Evolutionary conservation across 2,113 vertebrate species (phyloP).

Genomic region (Alligator mississippiensis): DNA sequence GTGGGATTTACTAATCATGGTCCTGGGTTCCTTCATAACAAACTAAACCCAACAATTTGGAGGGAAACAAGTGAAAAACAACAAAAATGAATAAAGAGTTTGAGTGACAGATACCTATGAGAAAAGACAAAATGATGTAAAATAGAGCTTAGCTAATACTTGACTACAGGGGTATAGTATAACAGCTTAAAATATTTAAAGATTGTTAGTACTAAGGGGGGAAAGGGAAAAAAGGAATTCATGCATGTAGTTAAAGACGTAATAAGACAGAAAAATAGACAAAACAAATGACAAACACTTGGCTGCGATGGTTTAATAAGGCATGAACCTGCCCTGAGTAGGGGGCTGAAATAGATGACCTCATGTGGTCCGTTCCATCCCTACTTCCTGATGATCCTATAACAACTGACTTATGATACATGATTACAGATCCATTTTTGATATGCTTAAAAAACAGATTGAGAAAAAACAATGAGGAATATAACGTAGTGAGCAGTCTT

Average conservation of each 20-base stretch:
- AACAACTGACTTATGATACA: too few species aligned
- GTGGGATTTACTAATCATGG: neutral
- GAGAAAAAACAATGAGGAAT: neutral
- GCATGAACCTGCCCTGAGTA: neutral
- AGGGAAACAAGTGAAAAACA: neutral
- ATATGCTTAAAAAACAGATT: neutral
- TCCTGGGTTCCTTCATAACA: neutral
- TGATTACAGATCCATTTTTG: neutral
- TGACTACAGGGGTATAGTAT: neutral
- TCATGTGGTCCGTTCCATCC: neutral
- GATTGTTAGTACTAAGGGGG: neutral
- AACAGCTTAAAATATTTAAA: neutral
- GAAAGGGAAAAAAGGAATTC: neutral
- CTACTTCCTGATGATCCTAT: too few species aligned
- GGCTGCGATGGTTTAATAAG: neutral
- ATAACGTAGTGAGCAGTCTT: neutral
- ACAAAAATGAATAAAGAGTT: neutral
- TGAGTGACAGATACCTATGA: neutral
- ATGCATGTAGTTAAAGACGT: too few species aligned
- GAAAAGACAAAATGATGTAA: neutral
- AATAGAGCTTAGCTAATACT: neutral
- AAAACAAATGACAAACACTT: neutral
- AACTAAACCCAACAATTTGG: neutral
- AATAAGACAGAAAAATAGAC: neutral
- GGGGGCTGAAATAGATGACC: too few species aligned